Conservation (phyloP, 2,113 vertebrate species). For the Bos indicus region DNA sequence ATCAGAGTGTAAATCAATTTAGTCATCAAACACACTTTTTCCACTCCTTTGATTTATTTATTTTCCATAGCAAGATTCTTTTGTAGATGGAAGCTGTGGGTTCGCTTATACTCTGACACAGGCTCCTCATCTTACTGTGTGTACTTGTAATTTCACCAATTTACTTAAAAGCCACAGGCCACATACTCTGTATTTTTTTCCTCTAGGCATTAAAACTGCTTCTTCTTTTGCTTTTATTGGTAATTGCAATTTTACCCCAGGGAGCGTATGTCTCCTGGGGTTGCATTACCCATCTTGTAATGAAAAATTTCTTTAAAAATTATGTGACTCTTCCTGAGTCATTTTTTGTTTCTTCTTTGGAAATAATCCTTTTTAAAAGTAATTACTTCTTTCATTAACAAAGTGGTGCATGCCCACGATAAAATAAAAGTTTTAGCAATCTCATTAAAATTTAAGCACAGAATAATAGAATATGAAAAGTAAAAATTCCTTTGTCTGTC, state of each 20-base stretch:
- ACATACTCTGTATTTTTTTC: neutral
- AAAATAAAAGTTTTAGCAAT: constrained; percentile 32
- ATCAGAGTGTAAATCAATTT: neutral
- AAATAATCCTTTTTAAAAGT: neutral
- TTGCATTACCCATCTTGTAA: neutral
- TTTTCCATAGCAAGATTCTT: neutral
- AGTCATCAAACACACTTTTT: neutral
- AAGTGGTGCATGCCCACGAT: neutral
- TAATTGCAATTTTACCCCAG: constrained; percentile 28
- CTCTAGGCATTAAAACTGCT: neutral
- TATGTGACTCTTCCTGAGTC: neutral
- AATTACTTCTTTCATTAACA: constrained; percentile 34
- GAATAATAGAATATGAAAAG: neutral
- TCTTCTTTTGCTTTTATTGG: constrained; percentile 28
- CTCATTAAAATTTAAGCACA: constrained; percentile 12
- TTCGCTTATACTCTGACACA: neutral
- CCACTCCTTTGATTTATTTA: neutral
- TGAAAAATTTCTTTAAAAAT: constrained; percentile 23
- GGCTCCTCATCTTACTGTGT: neutral
- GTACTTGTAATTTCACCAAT: neutral
- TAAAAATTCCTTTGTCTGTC: neutral
- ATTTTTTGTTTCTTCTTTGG: constrained; percentile 4
- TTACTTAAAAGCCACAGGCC: neutral
- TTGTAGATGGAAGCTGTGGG: neutral
- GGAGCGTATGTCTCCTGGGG: neutral